phyloP scores from a whole-genome alignment of 1,140 invertebrate genomes.

The Drosophila guanche region DNA sequence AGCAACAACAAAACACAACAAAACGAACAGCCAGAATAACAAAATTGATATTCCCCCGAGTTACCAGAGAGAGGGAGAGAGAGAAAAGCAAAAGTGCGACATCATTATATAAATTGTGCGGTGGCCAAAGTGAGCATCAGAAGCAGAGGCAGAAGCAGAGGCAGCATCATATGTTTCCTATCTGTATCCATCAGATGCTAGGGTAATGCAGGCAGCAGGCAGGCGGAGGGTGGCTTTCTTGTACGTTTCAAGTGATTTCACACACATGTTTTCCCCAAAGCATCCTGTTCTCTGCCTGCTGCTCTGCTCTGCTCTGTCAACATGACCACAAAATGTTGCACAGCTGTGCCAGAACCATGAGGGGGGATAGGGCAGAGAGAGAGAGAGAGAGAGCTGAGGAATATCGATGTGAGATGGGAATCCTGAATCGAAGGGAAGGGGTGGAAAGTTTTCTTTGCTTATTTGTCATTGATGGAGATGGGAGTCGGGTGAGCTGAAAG shows the following conservation, averaged over 20 bases:
- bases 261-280: conserved; percentile 69
- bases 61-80: not conserved
- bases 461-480: conserved; percentile 64
- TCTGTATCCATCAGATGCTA: conserved; percentile 75
- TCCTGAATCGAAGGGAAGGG: conserved; percentile 7
- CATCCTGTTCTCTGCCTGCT: conserved; percentile 7
- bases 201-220: conserved; percentile 19
- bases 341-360: conserved; percentile 54
- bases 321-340: conserved; percentile 78
- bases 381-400: conserved; percentile 12
- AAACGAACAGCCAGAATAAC: conserved; percentile 16
- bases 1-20: conserved; percentile 30
- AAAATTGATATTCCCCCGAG: conserved; percentile 78
- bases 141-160: no score
- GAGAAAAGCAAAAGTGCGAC: conserved; percentile 69
- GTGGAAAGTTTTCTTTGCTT: conserved; percentile 45
- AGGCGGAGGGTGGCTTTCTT: conserved; percentile 3
- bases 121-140: conserved; percentile 38
- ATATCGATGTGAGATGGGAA: conserved; percentile 14
- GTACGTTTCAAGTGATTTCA: conserved; percentile 72
- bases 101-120: conserved; percentile 81
- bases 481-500: conserved; percentile 16
- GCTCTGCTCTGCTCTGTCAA: conserved; percentile 38
- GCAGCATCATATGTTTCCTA: conserved; percentile 75
- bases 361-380: conserved; percentile 1